phyloP scores from a whole-genome alignment of 2,113 vertebrate species.

The Meleagris gallopavo region DNA sequence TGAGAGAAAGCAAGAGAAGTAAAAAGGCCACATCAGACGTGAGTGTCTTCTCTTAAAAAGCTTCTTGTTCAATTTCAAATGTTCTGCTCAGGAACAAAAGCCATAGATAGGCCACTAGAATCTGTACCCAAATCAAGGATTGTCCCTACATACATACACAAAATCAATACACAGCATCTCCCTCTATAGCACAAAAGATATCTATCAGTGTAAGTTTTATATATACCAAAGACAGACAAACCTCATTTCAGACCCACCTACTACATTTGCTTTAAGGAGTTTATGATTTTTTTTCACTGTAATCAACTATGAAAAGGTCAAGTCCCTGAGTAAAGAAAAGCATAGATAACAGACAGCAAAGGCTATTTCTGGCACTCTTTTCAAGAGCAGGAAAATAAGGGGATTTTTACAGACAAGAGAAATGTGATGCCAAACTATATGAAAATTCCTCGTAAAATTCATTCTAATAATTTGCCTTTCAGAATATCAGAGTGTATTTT shows the following conservation, averaged over 20 bases:
- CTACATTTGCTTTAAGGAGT: not conserved
- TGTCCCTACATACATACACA: not conserved
- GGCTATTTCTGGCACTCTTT: not conserved
- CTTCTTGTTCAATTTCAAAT: not conserved
- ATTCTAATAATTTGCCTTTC: not conserved
- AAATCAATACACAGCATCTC: not conserved
- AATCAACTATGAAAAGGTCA: not conserved
- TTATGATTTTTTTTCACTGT: rapidly evolving
- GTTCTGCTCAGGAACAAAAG: not conserved
- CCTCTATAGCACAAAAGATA: too few relatives aligned
- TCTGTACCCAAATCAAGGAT: not conserved
- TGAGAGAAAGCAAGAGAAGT: not conserved
- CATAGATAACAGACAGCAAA: not conserved
- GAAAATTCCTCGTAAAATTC: not conserved
- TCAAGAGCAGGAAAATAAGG: not conserved
- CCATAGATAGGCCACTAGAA: not conserved
- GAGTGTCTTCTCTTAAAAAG: not conserved
- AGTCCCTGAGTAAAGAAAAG: not conserved
- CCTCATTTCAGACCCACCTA: not conserved
- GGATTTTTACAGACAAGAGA: not conserved
- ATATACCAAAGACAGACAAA: not conserved
- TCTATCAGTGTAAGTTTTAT: too few relatives aligned
- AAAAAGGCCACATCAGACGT: not conserved
- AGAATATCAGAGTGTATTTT: not conserved
- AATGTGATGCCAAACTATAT: not conserved